Evolutionary conservation across 2,113 vertebrate species (phyloP), one percentile per base, ranked within the genome.

Genomic region (Malaclemys terrapin): DNA sequence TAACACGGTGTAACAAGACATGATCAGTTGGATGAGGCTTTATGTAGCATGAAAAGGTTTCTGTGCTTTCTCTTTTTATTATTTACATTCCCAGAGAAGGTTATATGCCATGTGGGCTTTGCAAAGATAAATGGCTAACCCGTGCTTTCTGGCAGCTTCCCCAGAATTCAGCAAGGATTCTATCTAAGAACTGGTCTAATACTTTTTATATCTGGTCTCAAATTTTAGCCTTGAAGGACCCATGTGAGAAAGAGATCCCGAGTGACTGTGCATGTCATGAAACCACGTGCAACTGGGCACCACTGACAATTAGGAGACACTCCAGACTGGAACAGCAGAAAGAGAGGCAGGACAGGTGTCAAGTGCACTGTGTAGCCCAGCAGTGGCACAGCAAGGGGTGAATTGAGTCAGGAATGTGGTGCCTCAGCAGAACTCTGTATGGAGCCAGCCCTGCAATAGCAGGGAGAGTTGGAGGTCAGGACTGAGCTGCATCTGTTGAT

Each of bases 21-120:
- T 83, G 87, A 85, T 88, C 76, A 86, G 92, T 91, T 87, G 88
- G 83, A 89, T 88, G 78, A 84, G 80, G 86, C 85, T 97, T 97
- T 96, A 84, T 88, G 94, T 92, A 94, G 83, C 84, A 45, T 53
- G 75, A 92, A 94, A 94, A 96, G 80, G 20, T 95, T 95, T 84
- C 82, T 89, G 83, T 82, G 19, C 87, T 82, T 89, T 91, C 62
- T 84, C 80, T 88, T 93, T 95, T 89, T 59, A 82, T 97, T 95
- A 94, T 95, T 97, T 97, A 78, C 89, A 5, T 96, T 97, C 95
- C 86, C 59, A 3, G 57, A 76, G 95, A 97, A 97, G 91, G 89
- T 94, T 93, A 56, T 62, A 52, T 89, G 92, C 89, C 84, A 25
- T 78, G 13, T 35, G 93, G 72, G 94, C 54, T 96, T 84, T 96